Conservation (phyloP, 1,140 invertebrate genomes). For the Bombus fervidus region DNA sequence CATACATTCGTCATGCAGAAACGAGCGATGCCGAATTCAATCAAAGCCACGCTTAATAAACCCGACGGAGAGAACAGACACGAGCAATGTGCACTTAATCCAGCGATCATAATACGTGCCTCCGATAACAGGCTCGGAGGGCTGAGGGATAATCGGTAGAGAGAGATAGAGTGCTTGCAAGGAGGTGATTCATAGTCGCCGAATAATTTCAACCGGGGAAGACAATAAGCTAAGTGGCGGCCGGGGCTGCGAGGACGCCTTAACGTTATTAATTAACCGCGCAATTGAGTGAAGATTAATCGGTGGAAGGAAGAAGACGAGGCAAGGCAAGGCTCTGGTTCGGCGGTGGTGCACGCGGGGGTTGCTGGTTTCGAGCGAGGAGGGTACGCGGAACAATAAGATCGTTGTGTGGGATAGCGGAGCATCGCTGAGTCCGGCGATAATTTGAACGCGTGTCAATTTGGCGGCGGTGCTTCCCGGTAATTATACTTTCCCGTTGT, state of each 20-base stretch:
- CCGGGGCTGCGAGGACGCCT: slow-evolving; percentile 53
- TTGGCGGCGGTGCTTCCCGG: slow-evolving; percentile 49
- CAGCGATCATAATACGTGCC: slow-evolving; percentile 57
- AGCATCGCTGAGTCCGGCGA: slow-evolving; percentile 54
- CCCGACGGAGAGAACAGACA: neutral
- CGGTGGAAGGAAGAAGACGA: slow-evolving; percentile 50
- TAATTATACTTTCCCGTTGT: slow-evolving; percentile 63
- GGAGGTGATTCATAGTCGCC: slow-evolving; percentile 64
- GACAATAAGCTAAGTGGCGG: slow-evolving; percentile 73
- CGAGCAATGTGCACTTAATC: slow-evolving; percentile 55
- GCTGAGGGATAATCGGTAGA: neutral
- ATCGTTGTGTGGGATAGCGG: slow-evolving; percentile 64
- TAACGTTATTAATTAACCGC: slow-evolving; percentile 74
- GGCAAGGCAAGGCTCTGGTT: neutral
- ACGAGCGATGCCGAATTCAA: slow-evolving; percentile 18
- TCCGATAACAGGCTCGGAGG: slow-evolving; percentile 47
- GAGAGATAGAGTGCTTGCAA: slow-evolving; percentile 13
- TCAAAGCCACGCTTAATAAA: slow-evolving; percentile 41
- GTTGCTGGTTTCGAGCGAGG: slow-evolving; percentile 37
- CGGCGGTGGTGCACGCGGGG: neutral
- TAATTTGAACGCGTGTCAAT: slow-evolving; percentile 70
- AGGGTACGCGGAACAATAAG: slow-evolving; percentile 64
- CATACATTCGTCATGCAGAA: neutral
- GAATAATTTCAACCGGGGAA: slow-evolving; percentile 68
- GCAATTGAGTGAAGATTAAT: slow-evolving; percentile 76